Evolutionary conservation across 2,797 vertebrate species (phyloP), one percentile per base, ranked within the genome.

Genomic region (Meriones psammophilus): DNA sequence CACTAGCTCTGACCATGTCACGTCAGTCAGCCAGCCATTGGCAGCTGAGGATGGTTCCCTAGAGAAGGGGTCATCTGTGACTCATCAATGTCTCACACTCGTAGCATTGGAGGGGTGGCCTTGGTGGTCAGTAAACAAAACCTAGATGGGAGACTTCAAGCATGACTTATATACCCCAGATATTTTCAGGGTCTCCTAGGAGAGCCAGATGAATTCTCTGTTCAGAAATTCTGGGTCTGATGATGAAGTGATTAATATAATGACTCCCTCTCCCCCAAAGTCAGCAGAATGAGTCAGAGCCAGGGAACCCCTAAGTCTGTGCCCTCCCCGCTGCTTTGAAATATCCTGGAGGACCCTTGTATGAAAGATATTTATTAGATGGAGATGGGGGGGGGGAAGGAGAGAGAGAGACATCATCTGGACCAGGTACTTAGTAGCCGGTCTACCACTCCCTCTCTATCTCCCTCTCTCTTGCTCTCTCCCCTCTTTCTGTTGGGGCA

Each of bases 161-260:
- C 39, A 87, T 58, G 33, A 33, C 17, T 50, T 60, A 60, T 26
- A 80, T 24, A 28, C 3, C 74, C 60, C 54, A 62, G 42, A 71
- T 22, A 56, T 77, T 93, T 81, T 66, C 39, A 79, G 54, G 69
- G 36, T 33, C 33, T 94, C 71, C 58, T 66, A 5, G 26, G 22
- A 90, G n/a, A 83, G 56, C 18, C 22, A 20, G 24, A 56, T 66
- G 42, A 22, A 42, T 85, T 74, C 62, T 88, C 2, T 64, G 58
- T 73, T 60, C 26, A 88, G 30, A 42, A 54, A 93, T 85, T 92
- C 79, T 78, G 73, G 8, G 46, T 68, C 73, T 36, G 20, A 76
- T 94, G 54, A 54, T 33, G 30, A 81, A 73, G 58, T 93, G 58
- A 77, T 77, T 88, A 89, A 73, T 22, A 54, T n/a, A 50, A 36